A percentile compares a stretch with the other conserved stretches of the same genome.
Conservation (phyloP, 1,140 invertebrate species). For the Halotydeus destructor region DNA sequence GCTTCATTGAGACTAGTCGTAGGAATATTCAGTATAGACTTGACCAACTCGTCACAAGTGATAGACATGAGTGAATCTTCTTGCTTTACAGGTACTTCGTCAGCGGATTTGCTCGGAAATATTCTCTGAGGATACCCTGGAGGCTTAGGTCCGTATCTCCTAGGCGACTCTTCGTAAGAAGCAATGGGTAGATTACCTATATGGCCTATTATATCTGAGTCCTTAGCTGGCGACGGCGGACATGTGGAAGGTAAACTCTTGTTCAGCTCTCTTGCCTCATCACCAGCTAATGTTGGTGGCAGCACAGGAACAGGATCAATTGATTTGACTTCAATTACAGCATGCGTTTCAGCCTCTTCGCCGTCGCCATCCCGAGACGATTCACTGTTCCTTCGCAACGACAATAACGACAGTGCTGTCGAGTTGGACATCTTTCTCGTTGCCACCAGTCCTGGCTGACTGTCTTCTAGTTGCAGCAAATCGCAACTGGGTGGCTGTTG, state of each 20-base stretch:
- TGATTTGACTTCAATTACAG: too few relatives aligned
- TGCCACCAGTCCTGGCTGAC: too few relatives aligned
- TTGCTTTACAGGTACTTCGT: not conserved
- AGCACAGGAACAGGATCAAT: too few relatives aligned
- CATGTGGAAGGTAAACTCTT: not conserved
- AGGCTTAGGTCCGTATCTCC: conserved; percentile 47
- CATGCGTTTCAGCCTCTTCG: too few relatives aligned
- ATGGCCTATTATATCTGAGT: conserved; percentile 36
- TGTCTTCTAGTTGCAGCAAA: too few relatives aligned
- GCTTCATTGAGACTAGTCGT: conserved; percentile 1
- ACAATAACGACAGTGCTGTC: too few relatives aligned
- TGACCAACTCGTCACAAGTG: conserved; percentile 11
- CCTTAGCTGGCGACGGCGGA: conserved; percentile 9
- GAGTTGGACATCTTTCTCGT: too few relatives aligned
- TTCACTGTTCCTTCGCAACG: too few relatives aligned
- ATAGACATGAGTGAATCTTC: not conserved
- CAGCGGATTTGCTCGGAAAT: conserved; percentile 4
- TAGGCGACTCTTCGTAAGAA: conserved; percentile 72
- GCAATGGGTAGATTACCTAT: conserved; percentile 70
- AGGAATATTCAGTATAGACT: conserved; percentile 4
- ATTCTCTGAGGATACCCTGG: conserved; percentile 20
- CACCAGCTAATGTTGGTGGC: too few relatives aligned
- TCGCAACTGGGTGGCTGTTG: too few relatives aligned
- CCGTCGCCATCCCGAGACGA: too few relatives aligned
- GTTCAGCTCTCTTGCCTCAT: too few relatives aligned